These are phyloP conservation scores for Alviniconcha marisindica DNA, from an alignment of 1,140 invertebrate genomes.

Conservation along the genomic window DNA sequence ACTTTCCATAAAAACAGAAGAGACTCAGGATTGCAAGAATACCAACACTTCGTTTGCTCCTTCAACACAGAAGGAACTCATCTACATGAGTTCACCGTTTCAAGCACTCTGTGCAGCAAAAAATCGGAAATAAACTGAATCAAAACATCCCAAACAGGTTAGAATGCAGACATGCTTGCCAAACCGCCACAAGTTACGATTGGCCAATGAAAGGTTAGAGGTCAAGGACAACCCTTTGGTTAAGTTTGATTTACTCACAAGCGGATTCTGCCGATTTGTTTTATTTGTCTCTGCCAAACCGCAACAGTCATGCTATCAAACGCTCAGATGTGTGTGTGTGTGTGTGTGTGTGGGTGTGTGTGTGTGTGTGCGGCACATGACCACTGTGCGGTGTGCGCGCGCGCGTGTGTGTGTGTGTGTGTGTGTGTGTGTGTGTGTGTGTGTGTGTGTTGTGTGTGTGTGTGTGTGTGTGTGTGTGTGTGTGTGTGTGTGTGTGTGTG, in stretches of 20 bases:
- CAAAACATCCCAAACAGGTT: conserved; percentile 1
- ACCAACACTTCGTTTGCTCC: no score
- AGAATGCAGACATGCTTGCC: neutral
- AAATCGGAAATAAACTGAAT: neutral
- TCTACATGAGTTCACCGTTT: no score
- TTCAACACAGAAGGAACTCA: no score
- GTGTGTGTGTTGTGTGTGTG: neutral
- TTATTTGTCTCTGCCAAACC: no score
- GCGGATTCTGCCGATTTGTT: no score
- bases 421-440: conserved; percentile 22
- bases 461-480: neutral
- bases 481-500: neutral
- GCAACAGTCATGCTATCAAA: neutral
- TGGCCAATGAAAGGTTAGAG: neutral
- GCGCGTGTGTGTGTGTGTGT: conserved; percentile 16
- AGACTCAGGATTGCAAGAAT: no score
- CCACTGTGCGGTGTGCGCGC: neutral
- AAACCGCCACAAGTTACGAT: conserved; percentile 10
- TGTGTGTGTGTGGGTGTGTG: conserved; percentile 18
- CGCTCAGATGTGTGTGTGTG: neutral
- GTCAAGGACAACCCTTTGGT: neutral
- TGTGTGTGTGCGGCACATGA: neutral
- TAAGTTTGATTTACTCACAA: neutral
- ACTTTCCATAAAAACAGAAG: no score
- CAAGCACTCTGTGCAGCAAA: no score